These are phyloP conservation scores for Augiades crinisus DNA, from an alignment of 2,888 invertebrate species.

Conservation along the genomic window DNA sequence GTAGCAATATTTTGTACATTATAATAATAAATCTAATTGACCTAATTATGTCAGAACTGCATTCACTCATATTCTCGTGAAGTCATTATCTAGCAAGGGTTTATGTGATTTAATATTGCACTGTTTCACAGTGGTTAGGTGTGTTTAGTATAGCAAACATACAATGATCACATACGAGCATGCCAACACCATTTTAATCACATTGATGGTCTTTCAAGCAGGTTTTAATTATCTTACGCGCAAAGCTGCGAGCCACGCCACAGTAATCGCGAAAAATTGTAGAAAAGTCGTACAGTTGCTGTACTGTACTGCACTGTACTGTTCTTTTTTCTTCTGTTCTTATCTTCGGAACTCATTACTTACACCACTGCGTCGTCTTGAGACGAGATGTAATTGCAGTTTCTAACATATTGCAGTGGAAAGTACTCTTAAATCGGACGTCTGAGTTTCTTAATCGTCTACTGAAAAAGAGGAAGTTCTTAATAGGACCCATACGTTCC, in stretches of 20 bases:
- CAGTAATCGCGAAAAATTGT: slow-evolving; percentile 12
- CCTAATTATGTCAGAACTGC: too few relatives aligned
- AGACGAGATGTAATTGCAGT: slow-evolving; percentile 19
- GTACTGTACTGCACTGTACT: too few relatives aligned
- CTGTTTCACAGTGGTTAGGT: too few relatives aligned
- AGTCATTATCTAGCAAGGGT: too few relatives aligned
- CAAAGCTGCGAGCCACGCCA: not conserved
- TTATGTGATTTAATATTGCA: too few relatives aligned
- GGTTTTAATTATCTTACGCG: slow-evolving; percentile 20
- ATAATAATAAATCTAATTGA: too few relatives aligned
- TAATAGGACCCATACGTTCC: too few relatives aligned
- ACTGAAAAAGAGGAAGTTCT: too few relatives aligned
- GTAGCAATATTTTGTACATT: too few relatives aligned
- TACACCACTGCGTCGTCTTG: slow-evolving; percentile 21
- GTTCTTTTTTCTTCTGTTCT: slow-evolving; percentile 21
- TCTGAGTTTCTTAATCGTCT: not conserved
- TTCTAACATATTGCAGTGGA: slow-evolving; percentile 11
- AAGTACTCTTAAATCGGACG: slow-evolving; percentile 1
- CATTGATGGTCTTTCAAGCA: slow-evolving; percentile 16
- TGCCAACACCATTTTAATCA: slow-evolving; percentile 19
- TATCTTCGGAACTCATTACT: slow-evolving; percentile 25
- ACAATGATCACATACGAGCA: not conserved
- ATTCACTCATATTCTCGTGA: too few relatives aligned
- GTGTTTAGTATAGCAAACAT: too few relatives aligned
- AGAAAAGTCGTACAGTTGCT: too few relatives aligned